Evolutionary conservation across 2,888 invertebrate species (phyloP), one percentile per base, ranked within the genome.

Genomic region (Microdon myrmicae): DNA sequence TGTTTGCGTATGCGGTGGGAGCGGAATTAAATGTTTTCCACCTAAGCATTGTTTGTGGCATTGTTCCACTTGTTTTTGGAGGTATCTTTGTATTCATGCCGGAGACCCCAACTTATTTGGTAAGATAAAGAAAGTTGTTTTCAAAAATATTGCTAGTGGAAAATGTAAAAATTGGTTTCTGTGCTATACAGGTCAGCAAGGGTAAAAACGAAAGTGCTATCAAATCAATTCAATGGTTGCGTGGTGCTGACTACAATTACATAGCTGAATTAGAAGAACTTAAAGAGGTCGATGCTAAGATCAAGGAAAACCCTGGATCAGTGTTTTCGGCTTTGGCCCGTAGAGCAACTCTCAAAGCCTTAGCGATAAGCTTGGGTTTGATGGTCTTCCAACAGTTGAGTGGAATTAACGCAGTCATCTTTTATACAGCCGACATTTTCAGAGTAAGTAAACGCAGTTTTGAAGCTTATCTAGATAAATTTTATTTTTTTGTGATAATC

Each of bases 371-470:
- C 67, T 86, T 89, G 73, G 86, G 88, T 2, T 82, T 95, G 4
- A 94, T 95, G 94, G 81, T 93, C 71, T 91, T 94, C 81, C 96
- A 96, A 75, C 95, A 95, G 76, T 81, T 94, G 48, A 87, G 89
- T 58, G 92, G 92, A 25, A 87, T 92, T 39, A 93, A 93, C 71
- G 90, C 90, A 0, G 88, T 93, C 4, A 89, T 93, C 67, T 90
- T 93, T 77, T 92, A 91, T 72, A 85, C 89, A 0, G 84, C 85
- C 0, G 76, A 82, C 2, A 95, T 96, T 58, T 94, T 95, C 77
- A 72, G 79, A 39, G 83, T 82, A 22, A 87, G 90, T 7, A 86
- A 85, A 3, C 2, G 10, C 8, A 10, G 1, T 23, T 9, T 28
- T 20, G 2, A 31, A 4, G 2, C 16, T 35, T n/a, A 19, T 41